These are phyloP conservation scores for Lagopus muta DNA, from an alignment of 2,113 vertebrate genomes.

Conservation along the genomic window DNA sequence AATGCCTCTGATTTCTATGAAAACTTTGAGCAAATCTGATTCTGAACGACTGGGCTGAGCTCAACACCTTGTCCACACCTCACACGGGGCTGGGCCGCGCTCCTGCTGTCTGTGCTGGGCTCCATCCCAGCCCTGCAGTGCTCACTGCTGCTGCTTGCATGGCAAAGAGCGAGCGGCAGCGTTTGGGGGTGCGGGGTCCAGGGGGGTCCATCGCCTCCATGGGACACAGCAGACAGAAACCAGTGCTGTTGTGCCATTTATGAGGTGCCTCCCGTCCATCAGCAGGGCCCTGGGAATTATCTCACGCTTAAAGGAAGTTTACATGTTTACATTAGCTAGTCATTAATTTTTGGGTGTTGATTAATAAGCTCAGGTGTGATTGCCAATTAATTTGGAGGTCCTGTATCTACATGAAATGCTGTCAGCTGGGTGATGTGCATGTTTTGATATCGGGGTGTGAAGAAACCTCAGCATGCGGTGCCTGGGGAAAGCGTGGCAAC, in stretches of 20 bases:
- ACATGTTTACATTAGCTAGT: slow-evolving; percentile 39
- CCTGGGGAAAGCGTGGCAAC: slow-evolving; percentile 30
- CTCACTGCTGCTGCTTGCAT: background rate
- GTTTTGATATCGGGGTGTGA: background rate
- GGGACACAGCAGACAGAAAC: background rate
- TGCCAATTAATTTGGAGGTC: background rate
- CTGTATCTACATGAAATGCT: background rate
- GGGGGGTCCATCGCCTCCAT: background rate
- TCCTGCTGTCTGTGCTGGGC: too few relatives aligned
- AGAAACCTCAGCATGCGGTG: background rate
- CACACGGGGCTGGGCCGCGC: too few relatives aligned
- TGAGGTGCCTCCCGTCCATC: slow-evolving; percentile 1
- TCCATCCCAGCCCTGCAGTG: background rate
- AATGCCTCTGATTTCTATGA: background rate
- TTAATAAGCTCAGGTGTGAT: slow-evolving; percentile 40
- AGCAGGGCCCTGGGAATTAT: background rate
- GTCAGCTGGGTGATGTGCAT: background rate
- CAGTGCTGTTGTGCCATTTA: background rate
- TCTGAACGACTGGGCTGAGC: background rate
- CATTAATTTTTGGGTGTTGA: slow-evolving; percentile 28
- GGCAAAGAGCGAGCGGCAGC: background rate
- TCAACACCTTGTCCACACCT: background rate
- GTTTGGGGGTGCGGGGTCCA: background rate
- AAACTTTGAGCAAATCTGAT: background rate
- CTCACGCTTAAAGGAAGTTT: background rate